Evolutionary conservation across 2,113 vertebrate genomes (phyloP).

Genomic region (Oreochromis aureus): DNA sequence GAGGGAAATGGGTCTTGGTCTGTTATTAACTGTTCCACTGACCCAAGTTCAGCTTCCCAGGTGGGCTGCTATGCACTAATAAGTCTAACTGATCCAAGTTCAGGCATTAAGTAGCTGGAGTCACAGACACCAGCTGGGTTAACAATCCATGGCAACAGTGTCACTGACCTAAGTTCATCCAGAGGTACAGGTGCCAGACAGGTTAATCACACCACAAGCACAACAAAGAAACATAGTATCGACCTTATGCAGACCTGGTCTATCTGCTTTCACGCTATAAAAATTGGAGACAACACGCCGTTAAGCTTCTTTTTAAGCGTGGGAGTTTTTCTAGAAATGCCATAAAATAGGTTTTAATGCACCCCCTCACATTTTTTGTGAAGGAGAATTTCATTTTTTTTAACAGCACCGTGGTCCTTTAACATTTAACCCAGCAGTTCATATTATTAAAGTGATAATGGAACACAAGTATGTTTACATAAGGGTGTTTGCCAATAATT

Average conservation of each 20-base stretch:
- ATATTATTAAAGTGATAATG: neutral
- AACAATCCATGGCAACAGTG: constrained; percentile 41
- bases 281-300: neutral
- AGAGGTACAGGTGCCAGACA: constrained; percentile 50
- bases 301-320: neutral
- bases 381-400: neutral
- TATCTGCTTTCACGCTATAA: neutral
- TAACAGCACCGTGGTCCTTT: neutral
- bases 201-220: constrained; percentile 56
- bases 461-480: neutral
- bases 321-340: neutral
- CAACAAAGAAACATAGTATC: constrained; percentile 44
- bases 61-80: constrained; percentile 38
- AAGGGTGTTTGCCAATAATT: neutral
- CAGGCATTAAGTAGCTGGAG: constrained; percentile 40
- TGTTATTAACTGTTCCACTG: constrained; percentile 34
- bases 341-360: neutral
- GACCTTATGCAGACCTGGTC: constrained; percentile 14
- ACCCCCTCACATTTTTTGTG: neutral
- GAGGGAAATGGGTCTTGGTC: constrained; percentile 22
- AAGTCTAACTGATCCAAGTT: constrained; percentile 44
- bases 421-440: neutral
- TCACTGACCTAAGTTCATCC: constrained; percentile 46
- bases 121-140: constrained; percentile 53
- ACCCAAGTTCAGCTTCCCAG: constrained; percentile 45